These are phyloP conservation scores for Ophion ellenae DNA, from an alignment of 2,888 invertebrate genomes.

Conservation along the genomic window DNA sequence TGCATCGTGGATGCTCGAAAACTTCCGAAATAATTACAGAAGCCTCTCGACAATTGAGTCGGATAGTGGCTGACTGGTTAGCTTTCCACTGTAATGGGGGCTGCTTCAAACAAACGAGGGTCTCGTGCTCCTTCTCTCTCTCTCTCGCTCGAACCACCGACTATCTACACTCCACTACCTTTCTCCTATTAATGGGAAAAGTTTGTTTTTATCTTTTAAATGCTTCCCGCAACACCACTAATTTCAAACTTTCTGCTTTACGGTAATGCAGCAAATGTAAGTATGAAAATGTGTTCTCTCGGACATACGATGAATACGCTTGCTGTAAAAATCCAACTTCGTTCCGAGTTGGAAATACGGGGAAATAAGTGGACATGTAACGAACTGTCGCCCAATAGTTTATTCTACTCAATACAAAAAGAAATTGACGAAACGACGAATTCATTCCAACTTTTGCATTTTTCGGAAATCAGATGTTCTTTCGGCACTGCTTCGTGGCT, in stretches of 20 bases:
- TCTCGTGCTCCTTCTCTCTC: slow-evolving; percentile 52
- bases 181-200: slow-evolving; percentile 82
- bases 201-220: slow-evolving; percentile 84
- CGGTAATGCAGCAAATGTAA: slow-evolving; percentile 65
- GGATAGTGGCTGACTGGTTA: slow-evolving; percentile 71
- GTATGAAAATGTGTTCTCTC: slow-evolving; percentile 3
- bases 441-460: too few relatives aligned
- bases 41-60: slow-evolving; percentile 78
- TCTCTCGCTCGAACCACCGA: slow-evolving; percentile 34
- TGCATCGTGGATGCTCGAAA: slow-evolving; percentile 68
- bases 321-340: background rate
- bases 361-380: background rate
- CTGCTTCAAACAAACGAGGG: slow-evolving; percentile 64
- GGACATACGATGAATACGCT: slow-evolving; percentile 10
- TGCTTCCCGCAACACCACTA: slow-evolving; percentile 82
- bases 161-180: slow-evolving; percentile 63
- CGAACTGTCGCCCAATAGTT: background rate
- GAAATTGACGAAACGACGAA: too few relatives aligned
- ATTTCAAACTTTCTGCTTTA: slow-evolving; percentile 82
- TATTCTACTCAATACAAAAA: background rate
- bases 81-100: slow-evolving; percentile 61
- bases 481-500: background rate
- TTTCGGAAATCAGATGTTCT: too few relatives aligned
- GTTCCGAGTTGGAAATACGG: background rate
- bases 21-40: slow-evolving; percentile 82